Conservation (phyloP, 2,113 vertebrate genomes). For the Aythya baeri region DNA sequence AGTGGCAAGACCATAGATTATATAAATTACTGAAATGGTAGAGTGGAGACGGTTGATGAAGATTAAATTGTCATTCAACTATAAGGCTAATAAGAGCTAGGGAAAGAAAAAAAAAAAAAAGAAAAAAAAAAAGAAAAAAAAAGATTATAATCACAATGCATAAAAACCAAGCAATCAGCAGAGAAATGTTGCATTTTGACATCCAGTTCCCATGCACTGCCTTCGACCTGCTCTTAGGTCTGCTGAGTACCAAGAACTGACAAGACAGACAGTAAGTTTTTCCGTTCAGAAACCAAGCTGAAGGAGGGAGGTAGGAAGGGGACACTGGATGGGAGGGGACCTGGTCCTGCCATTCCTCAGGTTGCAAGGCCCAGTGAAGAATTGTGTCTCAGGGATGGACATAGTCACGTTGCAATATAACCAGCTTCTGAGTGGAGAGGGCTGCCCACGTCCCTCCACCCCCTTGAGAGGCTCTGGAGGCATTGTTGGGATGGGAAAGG, state of each 20-base stretch:
- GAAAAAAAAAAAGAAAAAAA: not conserved
- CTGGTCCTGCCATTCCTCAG: not conserved
- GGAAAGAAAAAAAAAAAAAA: not conserved
- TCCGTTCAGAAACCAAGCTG: not conserved
- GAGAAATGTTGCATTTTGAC: not conserved
- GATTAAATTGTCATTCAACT: not conserved
- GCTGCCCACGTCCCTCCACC: not conserved
- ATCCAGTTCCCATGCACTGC: not conserved
- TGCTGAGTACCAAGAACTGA: not conserved
- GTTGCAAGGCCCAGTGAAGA: not conserved
- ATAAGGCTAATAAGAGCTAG: not conserved
- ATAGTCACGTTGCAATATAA: accelerated
- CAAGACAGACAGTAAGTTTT: accelerated
- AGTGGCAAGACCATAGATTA: not conserved
- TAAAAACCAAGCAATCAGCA: not conserved
- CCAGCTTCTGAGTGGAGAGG: accelerated
- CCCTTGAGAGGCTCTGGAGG: not conserved
- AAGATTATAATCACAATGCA: not conserved
- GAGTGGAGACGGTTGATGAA: not conserved
- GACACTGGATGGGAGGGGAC: not conserved
- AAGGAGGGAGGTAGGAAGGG: not conserved
- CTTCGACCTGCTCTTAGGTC: not conserved
- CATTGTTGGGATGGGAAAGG: not conserved
- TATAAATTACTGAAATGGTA: constrained; percentile 4
- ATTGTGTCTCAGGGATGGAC: accelerated